Evolutionary conservation across 64 coral and sea anemone genomes (phyloP).

Genomic region (Anthopleura sola): DNA sequence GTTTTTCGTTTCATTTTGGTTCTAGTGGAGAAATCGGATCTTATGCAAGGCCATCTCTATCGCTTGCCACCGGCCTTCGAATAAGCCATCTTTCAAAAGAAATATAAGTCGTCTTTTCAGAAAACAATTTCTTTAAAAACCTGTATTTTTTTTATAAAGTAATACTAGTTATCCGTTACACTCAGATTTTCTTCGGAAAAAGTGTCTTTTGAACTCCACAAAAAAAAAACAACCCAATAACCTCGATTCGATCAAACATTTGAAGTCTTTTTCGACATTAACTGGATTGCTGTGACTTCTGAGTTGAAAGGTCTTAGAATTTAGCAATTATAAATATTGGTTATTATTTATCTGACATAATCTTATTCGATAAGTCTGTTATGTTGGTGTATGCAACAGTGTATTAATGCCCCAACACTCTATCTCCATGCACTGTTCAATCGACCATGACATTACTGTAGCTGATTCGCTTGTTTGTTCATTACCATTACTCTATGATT

Average conservation of each 20-base stretch:
- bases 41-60: no score
- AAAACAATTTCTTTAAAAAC: no score
- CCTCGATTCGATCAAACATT: not conserved
- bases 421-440: not conserved
- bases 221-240: not conserved
- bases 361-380: not conserved
- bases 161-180: no score
- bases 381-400: not conserved
- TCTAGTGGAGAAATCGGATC: no score
- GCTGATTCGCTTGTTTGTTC: not conserved
- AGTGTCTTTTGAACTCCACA: no score
- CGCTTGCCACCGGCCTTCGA: no score
- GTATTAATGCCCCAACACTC: no score
- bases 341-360: not conserved
- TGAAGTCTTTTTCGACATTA: not conserved
- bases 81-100: no score
- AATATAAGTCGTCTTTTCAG: no score
- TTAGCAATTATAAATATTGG: not conserved
- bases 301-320: not conserved
- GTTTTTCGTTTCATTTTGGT: no score
- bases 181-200: no score
- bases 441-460: not conserved
- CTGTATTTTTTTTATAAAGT: no score
- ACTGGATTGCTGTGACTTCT: not conserved
- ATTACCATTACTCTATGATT: not conserved